Base-by-base conservation (phyloP, 2,797 vertebrate genomes). In the Hirundo rustica region DNA sequence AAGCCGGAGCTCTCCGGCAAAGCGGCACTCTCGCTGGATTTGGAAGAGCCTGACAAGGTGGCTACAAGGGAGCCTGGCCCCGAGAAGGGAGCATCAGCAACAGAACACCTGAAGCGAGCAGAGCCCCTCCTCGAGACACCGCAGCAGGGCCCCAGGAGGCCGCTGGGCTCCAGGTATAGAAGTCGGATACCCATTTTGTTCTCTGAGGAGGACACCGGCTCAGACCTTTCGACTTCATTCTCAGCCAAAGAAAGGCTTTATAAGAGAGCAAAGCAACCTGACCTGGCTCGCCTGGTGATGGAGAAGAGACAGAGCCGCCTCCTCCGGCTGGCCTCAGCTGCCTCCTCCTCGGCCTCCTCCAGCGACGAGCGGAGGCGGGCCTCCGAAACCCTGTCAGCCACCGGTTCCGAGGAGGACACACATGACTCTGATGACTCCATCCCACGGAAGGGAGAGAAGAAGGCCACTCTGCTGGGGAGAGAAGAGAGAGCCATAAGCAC, bases 141-240 rank as follows among this genome's bases (percentile, higher is more conserved):
- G 0, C 94, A 85, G 67, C 96, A 72, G 62, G 89, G 77, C 70
- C 92, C 78, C 85, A 95, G n/a, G 66, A 97, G 92, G 68, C 90
- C 48, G 10, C 85, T 93, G 53, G 93, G 93, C 71, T 93, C 97
- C 80, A 98, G 96, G 54, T 97, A 98, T 30, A 98, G 98, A 68
- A 99, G 99, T 93, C 98, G 99, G 25, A 99, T 99, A 85, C 99
- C 99, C 7, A 90, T 99, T 27, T 97, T 99, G 75, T 95, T 99
- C 71, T 99, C 98, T 1, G 99, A 99, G 92, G 99, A 99, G 86
- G 98, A 99, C 86, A 98, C 98, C 0, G 98, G 98, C 45, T 98
- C 98, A 2, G 99, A 99, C 51, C 98, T 97, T 82, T 99, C 99
- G 0, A 98, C 98, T 45, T 98, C 98, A 1, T 93, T 98, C 83